A percentile compares a stretch with the other conserved stretches of the same genome.
Conservation (phyloP, 2,888 invertebrate genomes). For the Artemia sinica region DNA sequence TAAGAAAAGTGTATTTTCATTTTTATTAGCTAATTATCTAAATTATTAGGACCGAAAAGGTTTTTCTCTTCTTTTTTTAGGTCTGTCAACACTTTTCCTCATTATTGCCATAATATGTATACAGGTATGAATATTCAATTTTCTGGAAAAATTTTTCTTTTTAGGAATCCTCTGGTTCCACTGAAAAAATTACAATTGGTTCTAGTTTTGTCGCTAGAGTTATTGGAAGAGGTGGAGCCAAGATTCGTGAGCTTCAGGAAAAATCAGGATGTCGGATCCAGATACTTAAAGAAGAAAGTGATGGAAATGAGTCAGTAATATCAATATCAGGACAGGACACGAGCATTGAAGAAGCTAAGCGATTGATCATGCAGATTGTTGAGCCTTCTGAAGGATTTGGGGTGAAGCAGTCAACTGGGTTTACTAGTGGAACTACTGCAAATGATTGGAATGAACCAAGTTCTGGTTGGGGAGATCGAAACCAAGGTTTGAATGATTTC, state of each 20-base stretch:
- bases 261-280: conserved; percentile 51
- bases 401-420: no score
- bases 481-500: no score
- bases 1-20: no score
- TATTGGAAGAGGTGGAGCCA: conserved; percentile 58
- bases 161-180: neutral
- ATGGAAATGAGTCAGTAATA: neutral
- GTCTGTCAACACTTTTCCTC: no score
- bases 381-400: neutral
- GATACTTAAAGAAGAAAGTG: neutral
- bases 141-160: no score
- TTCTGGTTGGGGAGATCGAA: neutral
- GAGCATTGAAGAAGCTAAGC: neutral
- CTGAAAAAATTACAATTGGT: conserved; percentile 19
- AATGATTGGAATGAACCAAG: no score
- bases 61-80: no score
- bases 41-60: no score
- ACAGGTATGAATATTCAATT: no score
- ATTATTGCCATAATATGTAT: no score
- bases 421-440: no score
- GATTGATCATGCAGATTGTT: neutral
- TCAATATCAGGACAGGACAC: neutral
- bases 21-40: no score
- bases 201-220: conserved; percentile 31
- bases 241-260: conserved; percentile 59